These are phyloP conservation scores for Pogonocherus hispidulus DNA, from an alignment of 2,888 invertebrate genomes.

Conservation along the genomic window DNA sequence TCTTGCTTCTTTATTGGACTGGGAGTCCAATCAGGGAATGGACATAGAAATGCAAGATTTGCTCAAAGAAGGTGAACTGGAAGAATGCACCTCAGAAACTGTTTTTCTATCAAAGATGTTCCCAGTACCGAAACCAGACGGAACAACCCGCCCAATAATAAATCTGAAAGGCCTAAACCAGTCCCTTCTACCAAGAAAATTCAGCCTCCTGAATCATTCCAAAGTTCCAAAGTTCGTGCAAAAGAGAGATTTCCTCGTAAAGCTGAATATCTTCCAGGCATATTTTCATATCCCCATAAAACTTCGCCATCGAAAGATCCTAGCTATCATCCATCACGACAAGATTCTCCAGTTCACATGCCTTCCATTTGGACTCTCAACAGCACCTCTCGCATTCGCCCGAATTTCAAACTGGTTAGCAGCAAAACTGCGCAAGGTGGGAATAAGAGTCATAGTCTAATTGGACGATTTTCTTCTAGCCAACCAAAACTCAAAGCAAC, in stretches of 20 bases:
- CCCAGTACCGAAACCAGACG: conserved; percentile 11
- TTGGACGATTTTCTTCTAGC: conserved; percentile 44
- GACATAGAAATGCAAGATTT: background rate
- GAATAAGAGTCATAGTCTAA: conserved; percentile 49
- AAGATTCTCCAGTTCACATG: conserved; percentile 33
- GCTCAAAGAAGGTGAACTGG: background rate
- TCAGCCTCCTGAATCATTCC: conserved; percentile 39
- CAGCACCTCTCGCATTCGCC: conserved; percentile 41
- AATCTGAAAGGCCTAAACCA: conserved; percentile 31
- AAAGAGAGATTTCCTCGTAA: conserved; percentile 38
- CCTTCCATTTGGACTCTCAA: conserved; percentile 38
- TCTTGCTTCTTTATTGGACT: too few relatives aligned
- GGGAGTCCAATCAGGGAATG: too few relatives aligned
- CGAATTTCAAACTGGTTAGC: conserved; percentile 51
- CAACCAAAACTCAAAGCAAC: background rate
- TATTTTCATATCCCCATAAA: conserved; percentile 43
- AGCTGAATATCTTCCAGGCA: conserved; percentile 42
- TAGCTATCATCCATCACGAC: conserved; percentile 14
- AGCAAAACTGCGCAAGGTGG: conserved; percentile 28
- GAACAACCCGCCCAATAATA: conserved; percentile 12
- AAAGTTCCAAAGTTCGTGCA: conserved; percentile 41
- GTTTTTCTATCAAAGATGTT: conserved; percentile 19
- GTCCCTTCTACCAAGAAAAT: conserved; percentile 35
- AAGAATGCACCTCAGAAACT: background rate
- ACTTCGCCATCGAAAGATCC: conserved; percentile 31